Evolutionary conservation across 2,888 invertebrate genomes (phyloP).

Genomic region (Archaeoteleia sp.): DNA sequence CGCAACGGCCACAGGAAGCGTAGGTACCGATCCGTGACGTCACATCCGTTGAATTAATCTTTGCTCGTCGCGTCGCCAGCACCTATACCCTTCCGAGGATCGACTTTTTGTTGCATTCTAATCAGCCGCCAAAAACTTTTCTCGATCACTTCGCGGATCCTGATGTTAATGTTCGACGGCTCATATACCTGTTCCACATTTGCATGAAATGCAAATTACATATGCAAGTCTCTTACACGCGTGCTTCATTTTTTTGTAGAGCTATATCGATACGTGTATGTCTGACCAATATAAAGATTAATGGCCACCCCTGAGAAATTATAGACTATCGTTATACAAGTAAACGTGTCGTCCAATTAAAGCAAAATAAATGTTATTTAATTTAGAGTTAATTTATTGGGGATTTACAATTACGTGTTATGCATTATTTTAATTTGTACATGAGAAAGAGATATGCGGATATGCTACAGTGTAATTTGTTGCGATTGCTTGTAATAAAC

Average conservation of each 20-base stretch:
- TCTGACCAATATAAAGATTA: background rate
- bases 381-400: no score
- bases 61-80: constrained; percentile 31
- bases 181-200: background rate
- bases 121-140: constrained; percentile 17
- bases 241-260: background rate
- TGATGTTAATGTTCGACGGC: constrained; percentile 7
- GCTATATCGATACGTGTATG: background rate
- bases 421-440: no score
- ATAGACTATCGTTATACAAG: background rate
- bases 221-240: background rate
- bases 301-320: background rate
- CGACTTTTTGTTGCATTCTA: constrained; percentile 19
- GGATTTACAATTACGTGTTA: no score
- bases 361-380: no score
- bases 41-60: constrained; percentile 65
- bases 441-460: no score
- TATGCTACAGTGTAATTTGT: no score
- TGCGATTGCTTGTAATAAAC: no score
- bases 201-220: constrained; percentile 1
- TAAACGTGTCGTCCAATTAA: background rate
- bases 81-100: constrained; percentile 20
- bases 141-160: constrained; percentile 1
- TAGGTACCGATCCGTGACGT: constrained; percentile 64
- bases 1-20: constrained; percentile 55